Base-by-base conservation (phyloP, 64 coral and sea anemone species). In the Montipora capricornis region DNA sequence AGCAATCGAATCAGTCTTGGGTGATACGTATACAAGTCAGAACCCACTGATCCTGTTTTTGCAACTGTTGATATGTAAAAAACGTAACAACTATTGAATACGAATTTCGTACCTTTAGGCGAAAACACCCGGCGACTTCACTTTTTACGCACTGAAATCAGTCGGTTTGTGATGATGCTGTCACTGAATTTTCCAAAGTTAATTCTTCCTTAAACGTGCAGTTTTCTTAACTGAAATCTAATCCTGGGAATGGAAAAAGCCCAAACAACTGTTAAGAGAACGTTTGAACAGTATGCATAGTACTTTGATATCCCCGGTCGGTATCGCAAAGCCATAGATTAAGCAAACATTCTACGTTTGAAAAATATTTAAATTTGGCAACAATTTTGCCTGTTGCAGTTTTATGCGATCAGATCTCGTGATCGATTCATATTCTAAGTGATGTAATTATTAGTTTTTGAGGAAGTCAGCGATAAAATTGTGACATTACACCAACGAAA, bases 161-260 rank as follows among this genome's bases (percentile, higher is more conserved):
- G 37, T 37, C 37, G 37, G 37, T 37, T 37, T 37, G 37, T 37
- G 37, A 37, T 37, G 37, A 37, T 37, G 37, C 37, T 37, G 37
- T 37, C 37, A 37, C 37, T 37, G 37, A 37, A 37, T 37, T 37
- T n/a, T 5, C 68, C 20, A 24, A 24, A 3, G 10, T 15, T 4
- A 14, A 17, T 14, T 67, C 62, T 67, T 17, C 12, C 62, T 67
- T 67, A 67, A 67, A 67, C 52, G 52, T 55, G 16, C 62, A 4
- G 62, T 9, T 67, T 67, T 16, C 20, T 24, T 71, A 15, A 19
- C 82, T 50, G 82, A 86, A 86, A 86, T 73, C 3, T 17, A 59
- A 86, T 73, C 62, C 62, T 86, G 44, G 37, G 82, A 86, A 86
- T 22, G 16, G 8, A 49, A 86, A 73, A 68, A 50, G 20, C n/a